Percentiles rank a stretch among this genome's conserved stretches.
Conservation (phyloP, 2,113 vertebrate genomes). For the Sclerurus mexicanus region DNA sequence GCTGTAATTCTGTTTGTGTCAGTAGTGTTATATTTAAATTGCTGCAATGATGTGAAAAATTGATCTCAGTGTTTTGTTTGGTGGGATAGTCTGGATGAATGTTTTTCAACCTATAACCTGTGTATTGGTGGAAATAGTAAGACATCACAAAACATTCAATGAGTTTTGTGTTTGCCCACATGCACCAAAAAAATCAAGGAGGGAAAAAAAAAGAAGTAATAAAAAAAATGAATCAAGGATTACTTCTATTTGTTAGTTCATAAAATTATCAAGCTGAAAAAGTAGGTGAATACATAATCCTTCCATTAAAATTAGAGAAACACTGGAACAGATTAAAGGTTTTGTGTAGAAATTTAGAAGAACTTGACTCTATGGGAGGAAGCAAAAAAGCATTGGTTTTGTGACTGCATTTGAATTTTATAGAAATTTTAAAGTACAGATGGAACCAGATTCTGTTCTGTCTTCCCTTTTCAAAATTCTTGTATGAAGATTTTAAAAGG, state of each 20-base stretch:
- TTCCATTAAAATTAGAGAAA: background rate
- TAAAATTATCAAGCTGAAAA: background rate
- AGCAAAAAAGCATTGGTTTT: background rate
- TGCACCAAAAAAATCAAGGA: background rate
- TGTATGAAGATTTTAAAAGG: background rate
- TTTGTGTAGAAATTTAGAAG: background rate
- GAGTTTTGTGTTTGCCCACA: background rate
- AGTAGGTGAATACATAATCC: background rate
- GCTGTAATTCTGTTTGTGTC: background rate
- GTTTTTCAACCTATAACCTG: background rate
- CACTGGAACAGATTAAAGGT: background rate
- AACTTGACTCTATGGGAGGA: background rate
- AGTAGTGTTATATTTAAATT: background rate
- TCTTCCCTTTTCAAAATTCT: background rate
- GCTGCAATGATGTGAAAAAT: background rate
- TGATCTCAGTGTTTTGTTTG: background rate
- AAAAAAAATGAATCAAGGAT: background rate
- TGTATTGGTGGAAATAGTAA: background rate
- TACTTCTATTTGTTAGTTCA: background rate
- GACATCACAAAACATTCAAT: background rate
- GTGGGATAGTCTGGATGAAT: background rate
- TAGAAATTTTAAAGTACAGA: background rate
- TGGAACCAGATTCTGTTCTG: background rate
- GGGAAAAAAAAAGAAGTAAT: background rate
- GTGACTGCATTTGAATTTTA: background rate